Evolutionary conservation across 2,888 invertebrate species (phyloP).

Genomic region (Nephrotoma appendiculata): DNA sequence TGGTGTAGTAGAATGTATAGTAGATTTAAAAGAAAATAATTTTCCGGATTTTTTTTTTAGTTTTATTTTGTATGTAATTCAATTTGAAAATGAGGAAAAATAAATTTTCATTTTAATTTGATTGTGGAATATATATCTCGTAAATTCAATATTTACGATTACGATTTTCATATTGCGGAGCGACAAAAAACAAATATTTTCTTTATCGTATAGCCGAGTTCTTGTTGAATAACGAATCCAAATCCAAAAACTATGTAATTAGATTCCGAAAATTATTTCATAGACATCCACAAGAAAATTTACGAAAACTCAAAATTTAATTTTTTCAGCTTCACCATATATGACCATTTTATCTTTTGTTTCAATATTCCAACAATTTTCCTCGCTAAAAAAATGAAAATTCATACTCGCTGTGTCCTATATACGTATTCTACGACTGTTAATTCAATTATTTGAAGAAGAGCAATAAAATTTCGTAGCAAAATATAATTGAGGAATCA

Average conservation of each 20-base stretch:
- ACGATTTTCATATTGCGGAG: not conserved
- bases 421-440: not conserved
- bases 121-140: not conserved
- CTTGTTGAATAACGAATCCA: not conserved
- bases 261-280: not conserved
- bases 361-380: not conserved
- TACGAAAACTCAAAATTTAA: not conserved
- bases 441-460: not conserved
- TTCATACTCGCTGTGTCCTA: not conserved
- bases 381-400: not conserved
- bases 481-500: not conserved
- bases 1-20: not conserved
- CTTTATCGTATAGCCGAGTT: not conserved
- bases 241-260: not conserved
- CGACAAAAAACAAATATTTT: not conserved
- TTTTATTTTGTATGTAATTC: not conserved
- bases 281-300: not conserved
- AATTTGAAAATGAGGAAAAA: not conserved
- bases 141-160: not conserved
- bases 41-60: not conserved
- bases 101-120: not conserved
- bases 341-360: not conserved
- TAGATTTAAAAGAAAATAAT: not conserved
- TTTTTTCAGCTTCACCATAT: not conserved
- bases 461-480: not conserved